Base-by-base conservation (phyloP, 2,888 invertebrate genomes). In the Sinodicranocentrus sp. region DNA sequence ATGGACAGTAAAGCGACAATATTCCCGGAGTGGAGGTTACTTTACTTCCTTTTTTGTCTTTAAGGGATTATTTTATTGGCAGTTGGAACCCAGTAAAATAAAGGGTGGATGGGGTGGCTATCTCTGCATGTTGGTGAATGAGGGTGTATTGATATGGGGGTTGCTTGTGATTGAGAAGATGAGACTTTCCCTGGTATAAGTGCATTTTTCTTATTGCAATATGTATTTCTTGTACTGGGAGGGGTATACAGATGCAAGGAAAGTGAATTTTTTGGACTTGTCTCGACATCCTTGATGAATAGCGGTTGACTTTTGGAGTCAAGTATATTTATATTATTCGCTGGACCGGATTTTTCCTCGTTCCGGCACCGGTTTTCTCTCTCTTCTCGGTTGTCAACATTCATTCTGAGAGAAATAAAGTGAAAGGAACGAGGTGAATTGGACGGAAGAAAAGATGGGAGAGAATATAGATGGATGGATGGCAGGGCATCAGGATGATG, bases 1-100 rank as follows among this genome's bases (percentile, higher is more conserved):
- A 77, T 77, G 77, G 77, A 65, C 68, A 59, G 68, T 68, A 77
- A 77, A 68, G 26, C 2, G 33, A 65, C 52, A 70, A 70, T 52
- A 52, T 52, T 65, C 65, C 39, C 19, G 19, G 39, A 39, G 39
- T 23, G 57, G 5, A 57, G 61, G 26, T 61, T 57, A 23, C 21
- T 57, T 5, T 57, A 21, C 8, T 21, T 5, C 28, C 2, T 28
- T 61, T 61, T 61, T 25, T 61, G 5, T 61, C 28, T 65, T 65
- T 33, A 8, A 17, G 3, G 39, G 25, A n/a, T 28, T 61, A 28
- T 26, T 61, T 26, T 61, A 61, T 61, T 25, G 28, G 33, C n/a
- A 1, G 33, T 28, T 63, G 63, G 17, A 26, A 33, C 21, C 52
- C 15, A 15, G 48, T 25, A 26, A 17, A 48, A 52, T 59, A 57